Evolutionary conservation across 35 echinoderm and acorn worm genomes (phyloP).

Genomic region (Ophioderma brevispina): DNA sequence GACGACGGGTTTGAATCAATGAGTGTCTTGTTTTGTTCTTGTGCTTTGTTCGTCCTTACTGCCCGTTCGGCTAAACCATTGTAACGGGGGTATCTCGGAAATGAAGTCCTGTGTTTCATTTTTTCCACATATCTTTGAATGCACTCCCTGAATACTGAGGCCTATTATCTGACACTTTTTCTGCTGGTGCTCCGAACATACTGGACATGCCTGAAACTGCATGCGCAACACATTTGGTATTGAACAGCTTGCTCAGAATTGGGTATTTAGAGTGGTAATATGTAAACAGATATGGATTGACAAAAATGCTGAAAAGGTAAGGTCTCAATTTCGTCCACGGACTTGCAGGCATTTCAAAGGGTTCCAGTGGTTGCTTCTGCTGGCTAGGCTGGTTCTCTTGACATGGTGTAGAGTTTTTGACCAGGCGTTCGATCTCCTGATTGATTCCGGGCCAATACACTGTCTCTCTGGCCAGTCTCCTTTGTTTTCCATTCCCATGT

Average conservation of each 20-base stretch:
- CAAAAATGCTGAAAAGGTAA: conserved; percentile 10
- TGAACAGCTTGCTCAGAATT: conserved; percentile 22
- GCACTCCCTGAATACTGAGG: conserved; percentile 17
- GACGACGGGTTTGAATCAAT: too few relatives aligned
- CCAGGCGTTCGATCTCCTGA: background rate
- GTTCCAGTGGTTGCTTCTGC: conserved; percentile 7
- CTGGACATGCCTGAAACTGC: conserved; percentile 16
- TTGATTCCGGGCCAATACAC: conserved; percentile 70
- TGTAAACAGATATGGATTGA: conserved; percentile 2
- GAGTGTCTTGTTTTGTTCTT: too few relatives aligned
- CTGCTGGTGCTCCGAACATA: background rate
- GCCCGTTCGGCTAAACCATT: conserved; percentile 17
- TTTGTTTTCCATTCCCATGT: conserved; percentile 52
- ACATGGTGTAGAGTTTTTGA: conserved; percentile 14
- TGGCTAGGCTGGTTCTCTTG: conserved; percentile 31
- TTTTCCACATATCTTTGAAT: background rate
- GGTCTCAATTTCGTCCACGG: conserved; percentile 57
- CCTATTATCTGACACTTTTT: conserved; percentile 40
- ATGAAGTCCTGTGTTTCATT: background rate
- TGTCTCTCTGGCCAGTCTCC: conserved; percentile 24
- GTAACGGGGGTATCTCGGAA: conserved; percentile 3
- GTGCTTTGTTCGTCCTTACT: too few relatives aligned
- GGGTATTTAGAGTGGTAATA: conserved; percentile 70
- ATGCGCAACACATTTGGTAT: conserved; percentile 35
- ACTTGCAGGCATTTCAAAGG: conserved; percentile 36